A percentile compares a stretch with the other conserved stretches of the same genome.
Conservation (phyloP, 2,113 vertebrate genomes). For the Isurus oxyrinchus region DNA sequence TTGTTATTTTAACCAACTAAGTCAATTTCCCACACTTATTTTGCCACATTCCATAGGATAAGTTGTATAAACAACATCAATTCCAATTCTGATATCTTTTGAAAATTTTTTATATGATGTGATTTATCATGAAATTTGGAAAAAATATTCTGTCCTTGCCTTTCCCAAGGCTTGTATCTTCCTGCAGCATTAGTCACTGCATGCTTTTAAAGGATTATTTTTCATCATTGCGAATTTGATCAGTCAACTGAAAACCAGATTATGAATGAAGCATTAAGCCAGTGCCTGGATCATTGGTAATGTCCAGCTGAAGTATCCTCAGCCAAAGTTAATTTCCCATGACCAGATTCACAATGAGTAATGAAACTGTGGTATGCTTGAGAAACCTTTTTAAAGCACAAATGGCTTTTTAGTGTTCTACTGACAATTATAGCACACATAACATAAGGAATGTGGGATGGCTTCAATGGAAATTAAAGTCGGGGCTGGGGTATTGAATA, state of each 20-base stretch:
- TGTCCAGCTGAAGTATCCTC: constrained; percentile 10
- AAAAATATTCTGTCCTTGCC: background rate
- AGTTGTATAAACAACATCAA: background rate
- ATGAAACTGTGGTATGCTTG: background rate
- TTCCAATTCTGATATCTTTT: background rate
- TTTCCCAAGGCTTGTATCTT: background rate
- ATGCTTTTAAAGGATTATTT: background rate
- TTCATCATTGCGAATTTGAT: constrained; percentile 9
- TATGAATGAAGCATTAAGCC: constrained; percentile 25
- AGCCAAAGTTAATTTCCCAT: constrained; percentile 25
- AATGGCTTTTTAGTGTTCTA: background rate
- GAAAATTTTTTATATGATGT: background rate
- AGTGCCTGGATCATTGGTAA: background rate
- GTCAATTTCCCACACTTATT: constrained; percentile 31
- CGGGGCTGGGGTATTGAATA: background rate
- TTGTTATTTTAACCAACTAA: background rate
- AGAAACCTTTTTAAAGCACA: background rate
- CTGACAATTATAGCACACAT: background rate
- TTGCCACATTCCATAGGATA: background rate
- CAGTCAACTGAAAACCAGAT: background rate
- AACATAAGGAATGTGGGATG: background rate
- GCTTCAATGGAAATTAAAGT: background rate
- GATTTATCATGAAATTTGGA: background rate
- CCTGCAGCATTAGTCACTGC: background rate
- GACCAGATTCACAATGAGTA: background rate